Percentiles rank a stretch among this genome's conserved stretches.
Conservation (phyloP, 2,797 vertebrate species). For the Mionectes olivaceus region DNA sequence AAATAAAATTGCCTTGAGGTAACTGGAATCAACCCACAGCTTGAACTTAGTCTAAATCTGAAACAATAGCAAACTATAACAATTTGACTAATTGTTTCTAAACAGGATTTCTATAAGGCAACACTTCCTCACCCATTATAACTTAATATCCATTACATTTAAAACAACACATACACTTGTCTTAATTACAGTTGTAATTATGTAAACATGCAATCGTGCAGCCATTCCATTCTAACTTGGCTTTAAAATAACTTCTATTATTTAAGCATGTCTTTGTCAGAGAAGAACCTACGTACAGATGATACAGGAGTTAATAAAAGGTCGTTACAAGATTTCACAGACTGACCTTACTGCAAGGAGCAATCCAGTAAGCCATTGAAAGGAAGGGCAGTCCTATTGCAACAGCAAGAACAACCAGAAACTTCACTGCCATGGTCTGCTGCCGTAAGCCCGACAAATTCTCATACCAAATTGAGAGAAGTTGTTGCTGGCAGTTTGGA, state of each 20-base stretch:
- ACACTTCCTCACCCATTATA: background rate
- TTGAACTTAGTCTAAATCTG: background rate
- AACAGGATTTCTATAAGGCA: background rate
- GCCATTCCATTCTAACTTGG: background rate
- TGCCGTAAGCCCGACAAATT: slow-evolving; percentile 92
- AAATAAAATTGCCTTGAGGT: background rate
- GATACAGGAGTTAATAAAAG: background rate
- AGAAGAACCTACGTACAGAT: background rate
- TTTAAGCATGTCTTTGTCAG: background rate
- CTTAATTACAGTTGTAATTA: background rate
- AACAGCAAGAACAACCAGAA: slow-evolving; percentile 93
- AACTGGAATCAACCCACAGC: background rate
- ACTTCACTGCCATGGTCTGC: slow-evolving; percentile 93
- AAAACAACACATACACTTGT: background rate
- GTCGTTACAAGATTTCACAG: background rate
- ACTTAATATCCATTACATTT: background rate
- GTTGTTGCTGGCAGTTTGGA: slow-evolving; percentile 98
- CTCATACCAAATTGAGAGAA: slow-evolving; percentile 98
- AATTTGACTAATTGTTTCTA: background rate
- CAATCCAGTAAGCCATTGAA: slow-evolving; percentile 91
- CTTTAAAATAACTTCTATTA: background rate
- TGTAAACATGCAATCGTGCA: background rate
- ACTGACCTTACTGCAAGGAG: slow-evolving; percentile 94
- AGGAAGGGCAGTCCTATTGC: slow-evolving; percentile 91
- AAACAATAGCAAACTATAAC: background rate